Evolutionary conservation across 2,113 vertebrate genomes (phyloP), one percentile per base, ranked within the genome.

Genomic region (Rhegmatorhina hoffmannsi): DNA sequence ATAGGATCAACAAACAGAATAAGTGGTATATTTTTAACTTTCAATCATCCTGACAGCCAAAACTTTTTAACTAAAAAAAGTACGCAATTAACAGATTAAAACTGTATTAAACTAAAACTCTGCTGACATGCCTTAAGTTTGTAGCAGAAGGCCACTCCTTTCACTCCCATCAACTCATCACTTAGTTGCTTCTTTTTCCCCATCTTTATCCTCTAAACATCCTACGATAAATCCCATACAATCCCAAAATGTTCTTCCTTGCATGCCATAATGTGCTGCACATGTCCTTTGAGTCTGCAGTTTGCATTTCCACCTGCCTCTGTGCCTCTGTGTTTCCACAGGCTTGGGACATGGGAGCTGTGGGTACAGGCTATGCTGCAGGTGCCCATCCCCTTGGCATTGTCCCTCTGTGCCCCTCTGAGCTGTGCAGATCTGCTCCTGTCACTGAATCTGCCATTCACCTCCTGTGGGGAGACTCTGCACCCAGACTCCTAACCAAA

Each of bases 301-400:
- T 33, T 28, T 40, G 9, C 14, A 2, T 33, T 73, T 60, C 20
- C 55, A 56, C 21, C 21, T 68, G 13, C 24, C 36, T 46, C 50
- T 73, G 34, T 53, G 56, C 3, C 21, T 33, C n/a, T 38, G 23
- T 49, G 52, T 13, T 38, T 18, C 11, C 55, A 20, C 58, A 36
- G n/a, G 16, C 14, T 33, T 67, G 43, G 5, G 20, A 15, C 58
- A 23, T 44, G 18, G 52, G 33, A 72, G 9, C 28, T 60, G 36
- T 47, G 40, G 44, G 13, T 6, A 3, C 11, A 59, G 15, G n/a
- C 20, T 43, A 14, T 64, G 56, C 34, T 46, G 67, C n/a, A 72
- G 31, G 16, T 26, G 2, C 6, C 14, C 12, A 0, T 16, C 14
- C 5, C 4, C 46, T 49, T 66, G 34, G 25, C 17, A 15, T 21